Evolutionary conservation across 2,113 vertebrate genomes (phyloP).

Genomic region (Myotis yumanensis): DNA sequence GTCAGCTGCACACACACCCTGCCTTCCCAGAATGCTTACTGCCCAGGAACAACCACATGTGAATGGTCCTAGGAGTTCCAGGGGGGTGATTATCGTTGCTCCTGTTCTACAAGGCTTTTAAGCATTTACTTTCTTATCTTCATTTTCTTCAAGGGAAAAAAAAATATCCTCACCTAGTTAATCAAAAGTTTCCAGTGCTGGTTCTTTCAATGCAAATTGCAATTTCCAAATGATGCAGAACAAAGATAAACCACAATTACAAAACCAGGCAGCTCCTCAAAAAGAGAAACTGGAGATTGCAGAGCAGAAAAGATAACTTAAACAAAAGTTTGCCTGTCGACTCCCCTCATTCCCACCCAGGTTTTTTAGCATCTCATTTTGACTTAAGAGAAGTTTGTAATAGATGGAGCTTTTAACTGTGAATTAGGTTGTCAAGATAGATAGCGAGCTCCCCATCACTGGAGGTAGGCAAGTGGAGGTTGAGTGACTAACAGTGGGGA

Average conservation of each 20-base stretch:
- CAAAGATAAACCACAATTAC: conserved; percentile 72
- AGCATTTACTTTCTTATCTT: conserved; percentile 63
- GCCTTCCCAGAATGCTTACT: not conserved
- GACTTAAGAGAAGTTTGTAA: not conserved
- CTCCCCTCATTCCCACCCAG: not conserved
- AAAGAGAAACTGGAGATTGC: conserved; percentile 41
- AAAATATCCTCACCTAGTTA: conserved; percentile 70
- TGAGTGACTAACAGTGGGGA: not conserved
- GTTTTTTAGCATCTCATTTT: not conserved
- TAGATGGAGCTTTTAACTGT: not conserved
- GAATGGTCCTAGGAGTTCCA: not conserved
- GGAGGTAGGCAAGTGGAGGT: not conserved
- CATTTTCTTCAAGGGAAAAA: conserved; percentile 53
- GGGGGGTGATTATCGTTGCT: not conserved
- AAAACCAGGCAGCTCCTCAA: conserved; percentile 67
- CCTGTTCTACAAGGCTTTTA: conserved; percentile 39
- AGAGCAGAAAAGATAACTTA: conserved; percentile 43
- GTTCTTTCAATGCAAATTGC: conserved; percentile 52
- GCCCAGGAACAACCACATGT: not conserved
- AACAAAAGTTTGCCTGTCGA: not conserved
- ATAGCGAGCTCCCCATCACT: not conserved
- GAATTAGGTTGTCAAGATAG: not conserved
- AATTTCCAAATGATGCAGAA: conserved; percentile 66
- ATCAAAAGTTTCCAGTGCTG: conserved; percentile 72
- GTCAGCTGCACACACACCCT: not conserved